Base-by-base conservation (phyloP, 2,888 invertebrate species). In the Apamea crenata region DNA sequence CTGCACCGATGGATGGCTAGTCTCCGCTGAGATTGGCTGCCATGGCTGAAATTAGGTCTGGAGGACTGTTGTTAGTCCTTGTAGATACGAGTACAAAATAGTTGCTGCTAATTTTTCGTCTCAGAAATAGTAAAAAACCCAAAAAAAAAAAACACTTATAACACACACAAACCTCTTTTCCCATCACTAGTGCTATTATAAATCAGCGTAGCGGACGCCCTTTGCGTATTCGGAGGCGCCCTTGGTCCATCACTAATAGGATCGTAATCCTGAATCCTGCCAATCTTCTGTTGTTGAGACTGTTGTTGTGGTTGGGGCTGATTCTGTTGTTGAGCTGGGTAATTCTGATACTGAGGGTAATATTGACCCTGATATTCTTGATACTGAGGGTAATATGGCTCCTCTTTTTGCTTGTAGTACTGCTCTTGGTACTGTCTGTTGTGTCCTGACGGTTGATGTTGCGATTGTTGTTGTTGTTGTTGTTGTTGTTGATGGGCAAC, bases 181-280 rank as follows among this genome's bases (percentile, higher is more conserved):
- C 93, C 94, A 81, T 96, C 96, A 82, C 91, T 94, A 74, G 96
- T 95, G 91, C 96, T 94, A 90, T 98, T 98, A 95, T 99, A 99
- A 91, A 99, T 98, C 87, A 99, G 97, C 36, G 98, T 99, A 74
- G 98, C 98, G 7, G 98, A 98, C 90, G 98, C 98, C 90, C 98
- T 97, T 82, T 98, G 98, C 8, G 98, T 98, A 92, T 98, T 98
- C 1, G 98, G 98, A 82, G 97, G 97, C 72, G 97, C 97, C 84
- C 98, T 97, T 29, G 98, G 98, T 71, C 98, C 98, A 91, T 98
- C 98, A 88, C 97, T 97, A 86, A 98, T 95, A 6, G 98, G 98
- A 94, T 98, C 98, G 91, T 98, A 98, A 91, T 98, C 98, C 87
- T 98, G 98, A 88, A 98, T 98, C 96, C 98, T 97, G 86, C 98